phyloP scores from a whole-genome alignment of 1,140 invertebrate genomes.

The Pteromalus puparum region DNA sequence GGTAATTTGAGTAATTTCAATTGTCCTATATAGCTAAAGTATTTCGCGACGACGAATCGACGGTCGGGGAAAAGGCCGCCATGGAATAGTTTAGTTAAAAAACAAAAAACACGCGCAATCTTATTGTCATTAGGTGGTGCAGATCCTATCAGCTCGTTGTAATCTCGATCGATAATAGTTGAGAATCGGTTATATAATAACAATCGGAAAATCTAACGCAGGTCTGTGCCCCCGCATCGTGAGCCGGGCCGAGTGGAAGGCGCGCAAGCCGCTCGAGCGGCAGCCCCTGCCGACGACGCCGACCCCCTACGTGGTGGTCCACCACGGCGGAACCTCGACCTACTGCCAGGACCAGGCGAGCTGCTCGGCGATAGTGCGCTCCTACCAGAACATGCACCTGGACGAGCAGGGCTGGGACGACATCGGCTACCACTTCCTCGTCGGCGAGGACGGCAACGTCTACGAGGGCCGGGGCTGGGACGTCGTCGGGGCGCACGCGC shows the following conservation, averaged over 20 bases:
- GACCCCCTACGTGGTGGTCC: conserved; percentile 64
- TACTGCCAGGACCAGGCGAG: conserved; percentile 64
- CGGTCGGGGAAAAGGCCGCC: too few species aligned
- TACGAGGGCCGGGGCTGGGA: conserved; percentile 86
- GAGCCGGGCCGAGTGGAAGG: conserved; percentile 77
- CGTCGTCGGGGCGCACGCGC: conserved; percentile 80
- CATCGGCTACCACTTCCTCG: conserved; percentile 80
- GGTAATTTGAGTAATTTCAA: too few species aligned
- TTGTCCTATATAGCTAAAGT: too few species aligned
- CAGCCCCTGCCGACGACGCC: conserved; percentile 50
- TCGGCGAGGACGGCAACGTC: conserved; percentile 80
- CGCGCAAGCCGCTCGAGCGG: conserved; percentile 74
- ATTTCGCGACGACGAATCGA: too few species aligned
- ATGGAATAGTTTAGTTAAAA: too few species aligned
- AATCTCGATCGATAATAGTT: too few species aligned
- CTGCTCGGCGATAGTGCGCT: conserved; percentile 70
- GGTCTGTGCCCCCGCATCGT: conserved; percentile 64
- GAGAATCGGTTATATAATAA: too few species aligned
- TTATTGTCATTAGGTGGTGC: too few species aligned
- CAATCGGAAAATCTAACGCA: neutral
- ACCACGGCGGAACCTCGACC: conserved; percentile 62
- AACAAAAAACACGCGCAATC: too few species aligned
- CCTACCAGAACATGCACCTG: conserved; percentile 77
- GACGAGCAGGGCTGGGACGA: conserved; percentile 81
- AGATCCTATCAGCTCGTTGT: too few species aligned